Conservation (phyloP, 2,888 invertebrate species). For the Fragum whitleyi region DNA sequence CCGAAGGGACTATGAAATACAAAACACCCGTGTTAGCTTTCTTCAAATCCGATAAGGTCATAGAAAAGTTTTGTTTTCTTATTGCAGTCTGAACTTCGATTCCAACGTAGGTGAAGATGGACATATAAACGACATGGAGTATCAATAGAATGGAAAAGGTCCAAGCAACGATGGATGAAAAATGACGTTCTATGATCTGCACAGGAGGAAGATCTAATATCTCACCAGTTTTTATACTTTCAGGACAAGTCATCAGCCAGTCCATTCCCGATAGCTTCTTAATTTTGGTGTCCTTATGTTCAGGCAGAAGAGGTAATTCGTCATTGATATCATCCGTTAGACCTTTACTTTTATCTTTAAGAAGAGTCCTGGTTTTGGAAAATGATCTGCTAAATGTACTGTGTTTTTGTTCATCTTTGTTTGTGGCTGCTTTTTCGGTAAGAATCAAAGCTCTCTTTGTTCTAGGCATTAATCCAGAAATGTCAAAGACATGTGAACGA, state of each 20-base stretch:
- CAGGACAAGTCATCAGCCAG: conserved; percentile 71
- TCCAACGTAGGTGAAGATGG: conserved; percentile 71
- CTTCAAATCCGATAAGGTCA: conserved; percentile 33
- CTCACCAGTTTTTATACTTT: conserved; percentile 70
- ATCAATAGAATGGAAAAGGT: conserved; percentile 75
- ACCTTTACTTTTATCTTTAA: conserved; percentile 30
- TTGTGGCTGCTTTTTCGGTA: not conserved
- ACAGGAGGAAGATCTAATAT: conserved; percentile 80
- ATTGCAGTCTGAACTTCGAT: conserved; percentile 58
- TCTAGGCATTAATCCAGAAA: conserved; percentile 76
- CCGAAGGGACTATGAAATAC: conserved; percentile 70
- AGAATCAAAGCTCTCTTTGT: conserved; percentile 51
- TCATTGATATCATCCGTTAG: not conserved
- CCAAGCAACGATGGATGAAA: conserved; percentile 76
- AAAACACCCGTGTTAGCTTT: conserved; percentile 51
- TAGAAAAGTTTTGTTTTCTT: conserved; percentile 41
- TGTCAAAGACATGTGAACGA: conserved; percentile 69
- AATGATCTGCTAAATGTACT: not conserved
- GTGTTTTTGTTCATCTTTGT: not conserved
- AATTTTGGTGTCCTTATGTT: not conserved
- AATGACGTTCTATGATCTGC: conserved; percentile 75
- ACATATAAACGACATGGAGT: conserved; percentile 81
- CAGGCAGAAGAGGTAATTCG: not conserved
- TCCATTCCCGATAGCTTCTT: conserved; percentile 73
- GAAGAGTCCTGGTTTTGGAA: not conserved